These are phyloP conservation scores for Grus americana DNA, from an alignment of 2,113 vertebrate genomes.

Conservation along the genomic window DNA sequence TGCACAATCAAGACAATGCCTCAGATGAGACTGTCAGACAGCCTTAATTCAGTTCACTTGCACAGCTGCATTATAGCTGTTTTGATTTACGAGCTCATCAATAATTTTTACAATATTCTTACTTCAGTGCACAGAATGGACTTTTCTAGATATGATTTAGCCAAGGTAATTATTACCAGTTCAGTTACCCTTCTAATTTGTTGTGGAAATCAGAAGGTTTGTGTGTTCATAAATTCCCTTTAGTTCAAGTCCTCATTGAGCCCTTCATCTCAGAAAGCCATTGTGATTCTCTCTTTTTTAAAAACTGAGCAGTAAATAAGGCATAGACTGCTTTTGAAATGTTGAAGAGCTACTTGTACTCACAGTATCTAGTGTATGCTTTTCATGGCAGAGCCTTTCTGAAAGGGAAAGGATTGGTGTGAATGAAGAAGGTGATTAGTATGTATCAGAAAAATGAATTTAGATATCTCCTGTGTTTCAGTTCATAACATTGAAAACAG, in stretches of 20 bases:
- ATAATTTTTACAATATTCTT: neutral
- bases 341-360: neutral
- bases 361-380: neutral
- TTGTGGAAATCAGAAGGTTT: neutral
- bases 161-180: neutral
- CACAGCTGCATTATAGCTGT: neutral
- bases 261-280: neutral
- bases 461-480: neutral
- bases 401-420: neutral
- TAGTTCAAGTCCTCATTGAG: neutral
- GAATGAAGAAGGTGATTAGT: neutral
- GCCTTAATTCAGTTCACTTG: neutral
- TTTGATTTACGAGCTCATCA: neutral
- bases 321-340: neutral
- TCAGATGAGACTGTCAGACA: neutral
- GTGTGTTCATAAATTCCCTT: neutral
- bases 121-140: neutral
- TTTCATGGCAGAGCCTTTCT: neutral
- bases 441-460: neutral
- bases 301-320: neutral
- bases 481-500: neutral
- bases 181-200: neutral
- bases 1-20: neutral
- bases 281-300: neutral
- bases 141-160: neutral